Conservation (phyloP, 2,113 vertebrate genomes). For the Varanus salvator region DNA sequence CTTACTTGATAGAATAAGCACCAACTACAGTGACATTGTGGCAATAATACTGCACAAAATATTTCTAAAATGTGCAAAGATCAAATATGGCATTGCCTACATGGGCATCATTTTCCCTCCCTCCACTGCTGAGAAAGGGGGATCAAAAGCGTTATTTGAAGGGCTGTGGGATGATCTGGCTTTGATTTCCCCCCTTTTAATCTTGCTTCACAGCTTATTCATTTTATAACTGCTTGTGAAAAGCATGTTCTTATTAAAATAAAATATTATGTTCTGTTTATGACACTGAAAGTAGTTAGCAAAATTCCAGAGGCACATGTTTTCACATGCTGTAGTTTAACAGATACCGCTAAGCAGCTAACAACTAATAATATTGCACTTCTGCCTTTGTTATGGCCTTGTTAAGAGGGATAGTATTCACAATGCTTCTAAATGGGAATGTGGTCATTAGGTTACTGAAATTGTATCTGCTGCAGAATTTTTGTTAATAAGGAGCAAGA, state of each 20-base stretch:
- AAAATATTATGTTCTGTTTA: slow-evolving; percentile 38
- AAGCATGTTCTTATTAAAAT: slow-evolving; percentile 53
- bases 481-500: slow-evolving; percentile 57
- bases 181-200: slow-evolving; percentile 48
- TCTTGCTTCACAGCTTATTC: slow-evolving; percentile 32
- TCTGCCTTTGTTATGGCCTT: neutral
- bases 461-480: slow-evolving; percentile 49
- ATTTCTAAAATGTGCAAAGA: slow-evolving; percentile 48
- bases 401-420: slow-evolving; percentile 20
- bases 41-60: slow-evolving; percentile 51
- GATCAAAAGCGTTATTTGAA: slow-evolving; percentile 23
- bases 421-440: slow-evolving; percentile 40
- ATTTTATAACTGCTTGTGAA: slow-evolving; percentile 33
- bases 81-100: slow-evolving; percentile 2
- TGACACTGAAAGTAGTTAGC: slow-evolving; percentile 17
- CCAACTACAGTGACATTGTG: neutral
- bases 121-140: slow-evolving; percentile 27
- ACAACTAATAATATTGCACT: slow-evolving; percentile 9
- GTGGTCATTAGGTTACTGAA: slow-evolving; percentile 54
- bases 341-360: neutral
- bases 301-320: slow-evolving; percentile 7
- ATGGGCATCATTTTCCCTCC: slow-evolving; percentile 23
- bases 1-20: neutral
- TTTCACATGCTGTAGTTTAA: slow-evolving; percentile 26
- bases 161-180: slow-evolving; percentile 25